phyloP scores from a whole-genome alignment of 1,140 invertebrate species.

The Pseudomyrmex flavicornis region DNA sequence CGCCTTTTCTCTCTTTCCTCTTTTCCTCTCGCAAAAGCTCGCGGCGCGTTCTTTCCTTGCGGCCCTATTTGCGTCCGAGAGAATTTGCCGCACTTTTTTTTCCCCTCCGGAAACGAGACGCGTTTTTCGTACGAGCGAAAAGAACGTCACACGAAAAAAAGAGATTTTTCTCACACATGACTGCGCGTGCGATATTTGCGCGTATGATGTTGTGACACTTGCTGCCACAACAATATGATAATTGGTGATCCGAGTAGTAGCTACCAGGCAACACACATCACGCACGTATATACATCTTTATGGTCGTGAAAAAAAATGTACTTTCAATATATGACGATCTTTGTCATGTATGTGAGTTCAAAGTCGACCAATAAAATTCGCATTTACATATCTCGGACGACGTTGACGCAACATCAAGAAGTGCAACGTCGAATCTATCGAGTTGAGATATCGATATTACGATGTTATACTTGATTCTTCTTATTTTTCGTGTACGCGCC shows the following conservation, averaged over 20 bases:
- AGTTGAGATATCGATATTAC: background rate
- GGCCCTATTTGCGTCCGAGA: background rate
- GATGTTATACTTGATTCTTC: constrained; percentile 18
- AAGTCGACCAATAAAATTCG: too few species aligned
- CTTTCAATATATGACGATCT: too few species aligned
- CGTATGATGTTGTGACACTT: background rate
- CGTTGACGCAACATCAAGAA: too few species aligned
- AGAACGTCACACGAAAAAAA: background rate
- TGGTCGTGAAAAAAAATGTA: background rate
- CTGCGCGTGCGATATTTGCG: background rate
- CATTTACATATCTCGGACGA: background rate
- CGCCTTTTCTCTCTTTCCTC: constrained; percentile 19
- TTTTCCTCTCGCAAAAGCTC: constrained; percentile 23
- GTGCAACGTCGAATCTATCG: too few species aligned
- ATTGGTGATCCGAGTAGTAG: background rate
- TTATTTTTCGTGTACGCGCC: background rate
- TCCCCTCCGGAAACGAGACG: background rate
- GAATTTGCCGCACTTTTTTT: background rate
- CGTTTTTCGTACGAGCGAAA: background rate
- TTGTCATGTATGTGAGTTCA: background rate
- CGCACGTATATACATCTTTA: too few species aligned
- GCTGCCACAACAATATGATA: background rate
- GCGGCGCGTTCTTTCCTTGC: constrained; percentile 26
- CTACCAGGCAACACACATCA: too few species aligned
- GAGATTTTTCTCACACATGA: background rate